phyloP scores from a whole-genome alignment of 2,888 invertebrate genomes.

The Pelosia muscerda region DNA sequence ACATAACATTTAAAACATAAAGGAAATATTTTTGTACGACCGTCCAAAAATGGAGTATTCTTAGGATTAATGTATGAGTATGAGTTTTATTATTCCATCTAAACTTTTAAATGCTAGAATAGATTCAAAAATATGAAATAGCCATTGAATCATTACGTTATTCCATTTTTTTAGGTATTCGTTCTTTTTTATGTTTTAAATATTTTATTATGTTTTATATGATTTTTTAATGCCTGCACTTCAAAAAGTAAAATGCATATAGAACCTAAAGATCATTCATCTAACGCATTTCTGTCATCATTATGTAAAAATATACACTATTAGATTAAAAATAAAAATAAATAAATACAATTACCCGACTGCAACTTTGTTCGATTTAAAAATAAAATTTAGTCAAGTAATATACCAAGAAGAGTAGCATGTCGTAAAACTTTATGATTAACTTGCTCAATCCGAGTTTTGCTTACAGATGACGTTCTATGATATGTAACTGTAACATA shows the following conservation, averaged over 20 bases:
- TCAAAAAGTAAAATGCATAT: too few relatives aligned
- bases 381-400: conserved; percentile 21
- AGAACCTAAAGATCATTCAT: too few relatives aligned
- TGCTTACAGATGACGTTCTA: conserved; percentile 53
- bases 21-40: background rate
- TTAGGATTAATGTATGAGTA: background rate
- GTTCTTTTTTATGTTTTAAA: too few relatives aligned
- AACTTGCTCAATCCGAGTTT: conserved; percentile 43
- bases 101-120: background rate
- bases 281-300: too few relatives aligned
- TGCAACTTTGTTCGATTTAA: background rate
- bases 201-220: too few relatives aligned
- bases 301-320: background rate
- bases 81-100: background rate
- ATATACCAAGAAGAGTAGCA: conserved; percentile 24
- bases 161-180: background rate
- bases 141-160: background rate
- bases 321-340: background rate
- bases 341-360: background rate
- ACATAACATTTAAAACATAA: background rate
- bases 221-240: too few relatives aligned
- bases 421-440: conserved; percentile 49
- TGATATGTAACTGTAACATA: conserved; percentile 59
- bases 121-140: background rate
- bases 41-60: too few relatives aligned